Evolutionary conservation across 2,888 invertebrate species (phyloP).

Genomic region (Acrocera orbiculus): DNA sequence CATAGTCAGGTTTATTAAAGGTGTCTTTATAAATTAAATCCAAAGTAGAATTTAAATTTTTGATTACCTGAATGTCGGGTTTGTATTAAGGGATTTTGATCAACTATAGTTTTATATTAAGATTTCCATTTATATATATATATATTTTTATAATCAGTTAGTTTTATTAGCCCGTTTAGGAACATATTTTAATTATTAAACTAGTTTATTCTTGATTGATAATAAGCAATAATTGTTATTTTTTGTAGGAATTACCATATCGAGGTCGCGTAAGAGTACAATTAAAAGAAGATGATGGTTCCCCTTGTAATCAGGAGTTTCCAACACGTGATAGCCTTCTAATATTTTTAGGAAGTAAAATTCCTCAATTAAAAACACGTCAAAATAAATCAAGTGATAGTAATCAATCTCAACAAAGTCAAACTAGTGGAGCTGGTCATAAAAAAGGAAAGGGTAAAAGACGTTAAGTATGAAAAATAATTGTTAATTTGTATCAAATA

Average conservation of each 20-base stretch:
- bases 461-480: too few species aligned
- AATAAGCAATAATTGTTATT: conserved; percentile 1
- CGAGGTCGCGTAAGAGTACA: conserved; percentile 86
- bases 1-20: neutral
- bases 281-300: conserved; percentile 76
- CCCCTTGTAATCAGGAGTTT: conserved; percentile 50
- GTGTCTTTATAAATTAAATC: too few species aligned
- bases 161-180: neutral
- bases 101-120: too few species aligned
- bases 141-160: neutral
- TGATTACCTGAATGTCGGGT: too few species aligned
- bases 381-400: conserved; percentile 31
- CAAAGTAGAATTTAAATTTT: too few species aligned
- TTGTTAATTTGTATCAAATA: too few species aligned
- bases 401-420: conserved; percentile 14
- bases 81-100: too few species aligned
- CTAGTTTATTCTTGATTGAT: too few species aligned
- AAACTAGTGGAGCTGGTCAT: conserved; percentile 20
- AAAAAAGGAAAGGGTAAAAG: conserved; percentile 30
- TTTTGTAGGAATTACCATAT: conserved; percentile 49
- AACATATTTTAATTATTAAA: too few species aligned
- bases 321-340: conserved; percentile 62
- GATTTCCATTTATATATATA: too few species aligned
- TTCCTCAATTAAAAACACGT: conserved; percentile 77
- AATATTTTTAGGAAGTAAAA: conserved; percentile 59